Evolutionary conservation across 2,113 vertebrate species (phyloP).

Genomic region (Hypocryptadius cinnamomeus): DNA sequence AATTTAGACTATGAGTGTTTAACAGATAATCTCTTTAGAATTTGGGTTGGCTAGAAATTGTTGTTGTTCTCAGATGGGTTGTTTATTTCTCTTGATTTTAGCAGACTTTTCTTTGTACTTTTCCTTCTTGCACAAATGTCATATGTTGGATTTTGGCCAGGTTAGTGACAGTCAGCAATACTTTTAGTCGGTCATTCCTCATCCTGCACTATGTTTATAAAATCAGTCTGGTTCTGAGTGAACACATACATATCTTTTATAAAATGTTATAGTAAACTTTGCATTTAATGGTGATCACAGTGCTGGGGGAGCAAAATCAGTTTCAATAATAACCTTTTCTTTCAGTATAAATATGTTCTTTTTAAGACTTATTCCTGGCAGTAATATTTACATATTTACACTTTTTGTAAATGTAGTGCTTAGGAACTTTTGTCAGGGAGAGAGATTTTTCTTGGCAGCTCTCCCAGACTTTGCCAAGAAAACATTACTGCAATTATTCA

Average conservation of each 20-base stretch:
- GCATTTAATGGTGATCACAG: background rate
- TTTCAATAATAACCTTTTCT: background rate
- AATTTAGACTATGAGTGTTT: background rate
- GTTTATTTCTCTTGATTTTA: background rate
- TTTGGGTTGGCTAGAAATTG: background rate
- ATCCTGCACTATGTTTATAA: background rate
- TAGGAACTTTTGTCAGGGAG: background rate
- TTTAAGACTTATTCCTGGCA: background rate
- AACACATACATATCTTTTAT: background rate
- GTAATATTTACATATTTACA: conserved; percentile 30
- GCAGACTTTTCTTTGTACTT: background rate
- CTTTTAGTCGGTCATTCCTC: background rate
- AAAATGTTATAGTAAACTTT: background rate
- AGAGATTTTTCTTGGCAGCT: conserved; percentile 6
- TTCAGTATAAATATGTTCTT: background rate
- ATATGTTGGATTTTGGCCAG: background rate
- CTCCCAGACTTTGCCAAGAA: conserved; percentile 6
- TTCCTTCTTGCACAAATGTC: background rate
- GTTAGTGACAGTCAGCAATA: background rate
- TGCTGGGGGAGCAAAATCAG: background rate
- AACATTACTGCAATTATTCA: background rate
- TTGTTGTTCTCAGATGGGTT: background rate
- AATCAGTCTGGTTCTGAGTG: background rate
- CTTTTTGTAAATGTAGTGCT: background rate
- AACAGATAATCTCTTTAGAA: background rate